Evolutionary conservation across 92 coral and sea anemone genomes (phyloP), one percentile per base, ranked within the genome.

Genomic region (Epizoanthus rinbou): DNA sequence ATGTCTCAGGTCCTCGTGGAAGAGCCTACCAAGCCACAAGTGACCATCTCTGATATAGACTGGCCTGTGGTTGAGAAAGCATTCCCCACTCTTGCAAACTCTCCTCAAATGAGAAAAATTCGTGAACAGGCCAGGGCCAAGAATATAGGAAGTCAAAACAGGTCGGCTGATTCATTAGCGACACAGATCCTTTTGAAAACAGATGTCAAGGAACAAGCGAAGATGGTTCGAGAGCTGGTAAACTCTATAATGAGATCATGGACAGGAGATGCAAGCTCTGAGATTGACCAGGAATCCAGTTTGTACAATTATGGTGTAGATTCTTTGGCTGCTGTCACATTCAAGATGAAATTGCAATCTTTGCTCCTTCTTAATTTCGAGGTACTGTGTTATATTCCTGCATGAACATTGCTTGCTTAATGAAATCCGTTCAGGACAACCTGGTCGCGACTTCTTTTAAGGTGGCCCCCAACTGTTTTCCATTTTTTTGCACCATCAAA

Each of bases 291-390:
- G 4, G 90, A 86, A 67, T 65, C 86, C 17, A 93, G 90, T 65
- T 75, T 94, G 70, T 92, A 92, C 80, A 88, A 82, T 69, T 87
- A 89, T 45, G 98, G 98, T 2, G 85, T 90, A 3, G 98, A 94
- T 73, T 92, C 97, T 1, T 86, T 88, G 11, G 86, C 70, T 10
- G 93, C 94, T n/a, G 86, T 93, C 56, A 90, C 88, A 15, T 65
- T 94, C 31, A 94, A 93, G 65, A 84, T 90, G 90, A 88, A 85
- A 57, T 85, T 92, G 14, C 90, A 88, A 63, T 16, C 80, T 13
- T 56, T 86, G 6, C 82, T 94, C 53, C 86, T 84, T 0, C 86
- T 93, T 11, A 86, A 92, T 7, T 94, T 94, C 87, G 98, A 94
- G 94, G 98, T 94, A 69, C 5, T 7, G 16, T 17, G 35, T 37